phyloP scores from a whole-genome alignment of 2,888 invertebrate genomes.

The Idaea straminata region DNA sequence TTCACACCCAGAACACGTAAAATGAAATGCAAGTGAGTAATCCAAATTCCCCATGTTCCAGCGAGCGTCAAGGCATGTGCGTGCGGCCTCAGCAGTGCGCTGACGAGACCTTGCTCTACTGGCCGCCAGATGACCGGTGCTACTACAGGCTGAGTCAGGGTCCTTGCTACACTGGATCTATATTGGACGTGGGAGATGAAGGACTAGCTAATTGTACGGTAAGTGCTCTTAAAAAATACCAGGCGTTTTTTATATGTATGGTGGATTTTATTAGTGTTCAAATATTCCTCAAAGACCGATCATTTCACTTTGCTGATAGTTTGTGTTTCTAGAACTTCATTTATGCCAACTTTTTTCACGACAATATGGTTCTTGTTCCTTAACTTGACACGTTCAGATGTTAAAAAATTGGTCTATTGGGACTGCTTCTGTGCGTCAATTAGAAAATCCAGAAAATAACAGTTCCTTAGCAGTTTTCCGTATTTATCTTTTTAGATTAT shows the following conservation, averaged over 20 bases:
- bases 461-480: no score
- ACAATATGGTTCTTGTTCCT: no score
- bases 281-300: background rate
- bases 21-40: constrained; percentile 11
- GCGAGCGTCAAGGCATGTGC: constrained; percentile 87
- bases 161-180: constrained; percentile 87
- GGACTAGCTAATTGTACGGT: constrained; percentile 84
- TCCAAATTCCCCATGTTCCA: constrained; percentile 46
- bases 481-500: no score
- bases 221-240: constrained; percentile 26
- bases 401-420: no score
- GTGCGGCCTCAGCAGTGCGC: constrained; percentile 83
- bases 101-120: constrained; percentile 84
- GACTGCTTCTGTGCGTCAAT: no score
- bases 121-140: constrained; percentile 89
- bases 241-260: background rate
- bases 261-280: background rate
- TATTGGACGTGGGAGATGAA: constrained; percentile 81
- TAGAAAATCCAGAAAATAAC: no score
- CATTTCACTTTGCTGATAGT: no score
- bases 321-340: no score
- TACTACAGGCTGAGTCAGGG: constrained; percentile 86
- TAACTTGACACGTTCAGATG: no score
- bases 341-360: no score
- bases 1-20: background rate